Base-by-base conservation (phyloP, 1,140 invertebrate species). In the Habropoda laboriosa region DNA sequence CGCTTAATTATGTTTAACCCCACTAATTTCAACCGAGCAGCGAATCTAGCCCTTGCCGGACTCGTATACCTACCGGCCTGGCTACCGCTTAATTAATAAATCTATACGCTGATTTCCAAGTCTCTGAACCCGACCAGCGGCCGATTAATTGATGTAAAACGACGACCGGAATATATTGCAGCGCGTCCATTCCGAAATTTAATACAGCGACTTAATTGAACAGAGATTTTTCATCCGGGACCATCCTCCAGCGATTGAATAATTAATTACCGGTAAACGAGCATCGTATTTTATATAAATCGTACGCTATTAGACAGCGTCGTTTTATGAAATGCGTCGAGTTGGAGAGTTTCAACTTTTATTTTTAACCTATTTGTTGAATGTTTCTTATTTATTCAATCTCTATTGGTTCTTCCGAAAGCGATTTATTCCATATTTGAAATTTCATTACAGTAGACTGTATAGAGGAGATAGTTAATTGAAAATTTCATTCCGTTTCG, bases 1-100 rank as follows among this genome's bases (percentile, higher is more conserved):
- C 45, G 64, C 35, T 64, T 66, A 71, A 80, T 84, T 84, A 83
- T n/a, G 49, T 83, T 75, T 75, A 66, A 61, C 24, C 75, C 10
- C 12, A 30, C 35, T 70, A 70, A 77, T 70, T 58, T 38, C 27
- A 61, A 49, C 47, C 53, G 10, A 24, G 24, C 40, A 16, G 1
- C 7, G 64, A 47, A 47, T 70, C 53, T 40, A 68, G 42, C 18
- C 51, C 13, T n/a, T 21, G 8, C 13, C 27, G 35, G 35, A 40
- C 42, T 35, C 24, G 40, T 49, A 16, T 49, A 18, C 21, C 30
- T n/a, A 12, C 3, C 45, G 12, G 0, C 24, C 42, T n/a, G 1
- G 12, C 40, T 47, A 47, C 47, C 32, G 49, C 42, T 71, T 32
- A 71, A 78, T 78, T 78, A 78, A 78, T 78, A 78, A 49, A 78